A percentile compares a stretch with the other conserved stretches of the same genome.
These are phyloP conservation scores for Sturnira hondurensis DNA, from an alignment of 2,113 vertebrate species.

Conservation along the genomic window DNA sequence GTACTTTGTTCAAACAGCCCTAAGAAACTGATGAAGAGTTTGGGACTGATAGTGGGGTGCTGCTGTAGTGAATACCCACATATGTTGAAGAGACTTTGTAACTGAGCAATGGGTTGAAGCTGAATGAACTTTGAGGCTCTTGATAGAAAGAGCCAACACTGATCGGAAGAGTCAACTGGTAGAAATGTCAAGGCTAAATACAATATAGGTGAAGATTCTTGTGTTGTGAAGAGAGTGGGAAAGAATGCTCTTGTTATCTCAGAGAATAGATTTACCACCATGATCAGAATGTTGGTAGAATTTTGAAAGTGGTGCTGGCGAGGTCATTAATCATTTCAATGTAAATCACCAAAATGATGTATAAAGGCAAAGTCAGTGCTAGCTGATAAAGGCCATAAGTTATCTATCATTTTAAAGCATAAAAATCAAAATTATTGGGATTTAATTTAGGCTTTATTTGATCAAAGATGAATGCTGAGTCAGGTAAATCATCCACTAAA, in stretches of 20 bases:
- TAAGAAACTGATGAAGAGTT: not conserved
- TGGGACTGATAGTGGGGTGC: not conserved
- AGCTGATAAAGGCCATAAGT: not conserved
- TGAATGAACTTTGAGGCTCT: not conserved
- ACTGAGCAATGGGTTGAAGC: not conserved
- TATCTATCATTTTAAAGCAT: not conserved
- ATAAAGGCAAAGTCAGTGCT: not conserved
- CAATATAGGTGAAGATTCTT: not conserved
- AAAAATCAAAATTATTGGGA: not conserved
- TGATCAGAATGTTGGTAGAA: not conserved
- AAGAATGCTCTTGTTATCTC: not conserved
- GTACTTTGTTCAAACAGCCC: not conserved
- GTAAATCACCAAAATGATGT: not conserved
- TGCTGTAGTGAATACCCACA: not conserved
- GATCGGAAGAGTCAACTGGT: not conserved
- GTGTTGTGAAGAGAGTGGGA: not conserved
- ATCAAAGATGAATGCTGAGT: not conserved
- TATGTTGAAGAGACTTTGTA: not conserved
- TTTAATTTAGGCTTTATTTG: not conserved
- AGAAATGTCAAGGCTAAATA: not conserved
- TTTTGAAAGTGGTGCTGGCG: not conserved
- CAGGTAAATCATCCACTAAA: not conserved
- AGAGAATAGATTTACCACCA: not conserved
- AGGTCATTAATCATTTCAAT: not conserved
- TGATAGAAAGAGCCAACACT: not conserved